phyloP scores from a whole-genome alignment of 2,888 invertebrate genomes.

The Terebella lapidaria region DNA sequence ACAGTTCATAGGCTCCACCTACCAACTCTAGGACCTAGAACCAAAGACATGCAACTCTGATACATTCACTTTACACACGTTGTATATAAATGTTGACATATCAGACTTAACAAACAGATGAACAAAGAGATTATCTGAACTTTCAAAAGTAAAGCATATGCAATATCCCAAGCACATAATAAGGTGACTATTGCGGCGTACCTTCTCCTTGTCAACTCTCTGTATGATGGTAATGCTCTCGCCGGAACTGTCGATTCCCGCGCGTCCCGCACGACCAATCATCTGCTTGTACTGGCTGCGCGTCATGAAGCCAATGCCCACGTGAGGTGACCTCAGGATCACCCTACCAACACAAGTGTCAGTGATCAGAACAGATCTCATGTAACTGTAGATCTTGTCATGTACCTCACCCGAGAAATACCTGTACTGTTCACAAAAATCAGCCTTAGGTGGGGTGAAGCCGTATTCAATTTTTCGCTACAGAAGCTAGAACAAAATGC shows the following conservation, averaged over 20 bases:
- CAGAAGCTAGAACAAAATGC: too few species aligned
- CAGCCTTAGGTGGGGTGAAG: too few species aligned
- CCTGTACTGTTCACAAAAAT: too few species aligned
- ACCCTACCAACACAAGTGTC: conserved; percentile 54
- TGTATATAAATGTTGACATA: too few species aligned
- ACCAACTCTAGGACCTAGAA: conserved; percentile 48
- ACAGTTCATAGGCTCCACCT: conserved; percentile 60
- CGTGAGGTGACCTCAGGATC: conserved; percentile 77
- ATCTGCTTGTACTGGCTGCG: conserved; percentile 88
- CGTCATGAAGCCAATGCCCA: conserved; percentile 71
- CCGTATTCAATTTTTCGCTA: too few species aligned
- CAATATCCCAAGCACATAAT: too few species aligned
- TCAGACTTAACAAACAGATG: too few species aligned
- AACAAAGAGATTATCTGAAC: too few species aligned
- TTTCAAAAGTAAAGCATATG: too few species aligned
- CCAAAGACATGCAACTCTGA: background rate
- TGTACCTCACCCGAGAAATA: background rate
- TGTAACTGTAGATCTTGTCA: background rate
- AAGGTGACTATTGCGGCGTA: too few species aligned
- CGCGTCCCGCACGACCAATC: conserved; percentile 89
- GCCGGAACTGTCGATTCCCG: conserved; percentile 75
- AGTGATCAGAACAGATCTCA: background rate
- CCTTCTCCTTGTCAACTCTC: conserved; percentile 20
- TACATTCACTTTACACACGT: too few species aligned
- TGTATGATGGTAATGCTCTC: conserved; percentile 72